Percentiles rank a stretch among this genome's conserved stretches.
phyloP scores from a whole-genome alignment of 2,113 vertebrate species.

The Osmerus eperlanus region DNA sequence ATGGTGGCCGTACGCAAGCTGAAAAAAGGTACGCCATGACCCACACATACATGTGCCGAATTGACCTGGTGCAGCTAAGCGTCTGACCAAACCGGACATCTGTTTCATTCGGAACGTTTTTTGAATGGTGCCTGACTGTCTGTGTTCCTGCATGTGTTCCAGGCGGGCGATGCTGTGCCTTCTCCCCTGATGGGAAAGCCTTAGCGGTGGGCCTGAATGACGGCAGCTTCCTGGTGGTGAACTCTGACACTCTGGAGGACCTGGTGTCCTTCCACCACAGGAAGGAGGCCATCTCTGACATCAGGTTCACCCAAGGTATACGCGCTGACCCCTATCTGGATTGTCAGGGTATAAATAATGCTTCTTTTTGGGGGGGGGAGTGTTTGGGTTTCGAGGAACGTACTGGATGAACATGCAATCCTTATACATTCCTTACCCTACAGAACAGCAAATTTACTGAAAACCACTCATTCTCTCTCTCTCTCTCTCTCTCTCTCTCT shows the following conservation, averaged over 20 bases:
- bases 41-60: neutral
- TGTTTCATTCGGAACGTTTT: neutral
- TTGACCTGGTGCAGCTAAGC: neutral
- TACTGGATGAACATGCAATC: too few relatives aligned
- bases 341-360: neutral
- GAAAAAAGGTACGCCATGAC: slow-evolving; percentile 82
- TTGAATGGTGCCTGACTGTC: neutral
- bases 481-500: neutral
- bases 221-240: slow-evolving; percentile 96
- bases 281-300: slow-evolving; percentile 94
- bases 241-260: slow-evolving; percentile 95
- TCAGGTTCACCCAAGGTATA: slow-evolving; percentile 92
- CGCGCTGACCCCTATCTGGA: neutral
- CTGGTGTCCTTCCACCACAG: slow-evolving; percentile 98
- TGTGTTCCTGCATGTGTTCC: neutral
- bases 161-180: slow-evolving; percentile 96
- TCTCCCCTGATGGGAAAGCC: slow-evolving; percentile 96
- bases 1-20: slow-evolving; percentile 98
- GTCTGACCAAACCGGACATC: too few relatives aligned
- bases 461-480: neutral
- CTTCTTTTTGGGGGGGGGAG: neutral
- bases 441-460: too few relatives aligned
- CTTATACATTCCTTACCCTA: too few relatives aligned
- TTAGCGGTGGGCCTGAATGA: slow-evolving; percentile 94
- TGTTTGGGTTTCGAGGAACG: too few relatives aligned